Percentiles rank a stretch among this genome's conserved stretches.
Evolutionary conservation across 2,888 invertebrate genomes (phyloP).

Genomic region (Cantharis lateralis): DNA sequence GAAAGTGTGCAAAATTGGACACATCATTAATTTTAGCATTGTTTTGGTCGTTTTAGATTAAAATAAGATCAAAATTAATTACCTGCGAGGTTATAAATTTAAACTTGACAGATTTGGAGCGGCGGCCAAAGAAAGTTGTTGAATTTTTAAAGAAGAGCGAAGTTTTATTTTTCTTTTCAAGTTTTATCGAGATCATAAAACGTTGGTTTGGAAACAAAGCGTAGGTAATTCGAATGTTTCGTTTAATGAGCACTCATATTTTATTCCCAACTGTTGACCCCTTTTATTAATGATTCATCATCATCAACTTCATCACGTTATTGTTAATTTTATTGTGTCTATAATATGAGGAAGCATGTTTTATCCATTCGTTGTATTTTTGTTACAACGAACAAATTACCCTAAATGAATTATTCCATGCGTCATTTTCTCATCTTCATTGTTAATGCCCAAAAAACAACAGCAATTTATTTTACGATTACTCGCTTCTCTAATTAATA

Average conservation of each 20-base stretch:
- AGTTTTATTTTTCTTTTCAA: neutral
- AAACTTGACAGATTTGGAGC: neutral
- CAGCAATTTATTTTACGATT: neutral
- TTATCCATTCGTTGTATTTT: neutral
- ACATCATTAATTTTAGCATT: neutral
- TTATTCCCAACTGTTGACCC: neutral
- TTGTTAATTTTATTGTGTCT: neutral
- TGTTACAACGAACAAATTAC: neutral
- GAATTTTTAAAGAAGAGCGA: neutral
- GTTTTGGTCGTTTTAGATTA: neutral
- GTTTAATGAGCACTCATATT: neutral
- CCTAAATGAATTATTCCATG: neutral
- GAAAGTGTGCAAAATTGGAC: neutral
- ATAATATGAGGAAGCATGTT: neutral
- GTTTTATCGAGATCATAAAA: neutral
- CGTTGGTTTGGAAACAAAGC: neutral
- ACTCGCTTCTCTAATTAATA: neutral
- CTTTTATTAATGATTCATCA: neutral
- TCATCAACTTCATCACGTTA: neutral
- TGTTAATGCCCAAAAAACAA: neutral
- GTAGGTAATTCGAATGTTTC: neutral
- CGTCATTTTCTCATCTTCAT: neutral
- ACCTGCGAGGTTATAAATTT: neutral
- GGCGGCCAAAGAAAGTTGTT: neutral
- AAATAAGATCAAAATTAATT: neutral